Evolutionary conservation across 2,113 vertebrate genomes (phyloP), one percentile per base, ranked within the genome.

Genomic region (Bubalus kerabau): DNA sequence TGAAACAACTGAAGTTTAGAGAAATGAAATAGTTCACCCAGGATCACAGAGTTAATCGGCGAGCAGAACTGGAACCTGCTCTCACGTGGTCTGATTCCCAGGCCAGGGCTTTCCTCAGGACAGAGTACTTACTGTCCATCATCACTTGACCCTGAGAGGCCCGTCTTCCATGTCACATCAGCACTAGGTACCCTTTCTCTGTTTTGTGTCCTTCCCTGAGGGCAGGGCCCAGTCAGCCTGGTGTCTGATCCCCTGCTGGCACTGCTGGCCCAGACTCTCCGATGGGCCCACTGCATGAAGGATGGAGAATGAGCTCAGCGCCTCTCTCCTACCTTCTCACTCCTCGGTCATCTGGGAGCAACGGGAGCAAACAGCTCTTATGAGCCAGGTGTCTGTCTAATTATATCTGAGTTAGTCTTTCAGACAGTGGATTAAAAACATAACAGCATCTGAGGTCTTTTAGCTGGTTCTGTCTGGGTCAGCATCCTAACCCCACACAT

Each of bases 241-340:
- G 11, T 62, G 32, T 24, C 28, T 11, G 52, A 24, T 14, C 84
- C 76, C 28, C 23, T 87, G 12, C 24, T 19, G 23, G 32, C 36
- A 10, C 30, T 2, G 7, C 48, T 0, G 1, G 46, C 4, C 0
- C 4, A 32, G 85, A 46, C 7, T 21, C 91, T 82, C 40, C 2
- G 7, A 23, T 54, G 60, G 60, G 48, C 48, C 40, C n/a, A 23
- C 26, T 15, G 54, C 19, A 50, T 54, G 76, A 74, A 85, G 67
- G 46, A 16, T n/a, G 12, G 19, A 23, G 36, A 62, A 59, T 59
- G n/a, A 52, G 11, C 40, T 30, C 43, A 5, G 10, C 40, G 6
- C 56, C 26, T 78, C 50, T 36, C 11, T 30, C 54, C 23, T 4
- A 17, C 16, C 71, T 76, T 9, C 56, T 81, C 1, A 0, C 12